Evolutionary conservation across 2,113 vertebrate species (phyloP).

Genomic region (Calidris pygmaea): DNA sequence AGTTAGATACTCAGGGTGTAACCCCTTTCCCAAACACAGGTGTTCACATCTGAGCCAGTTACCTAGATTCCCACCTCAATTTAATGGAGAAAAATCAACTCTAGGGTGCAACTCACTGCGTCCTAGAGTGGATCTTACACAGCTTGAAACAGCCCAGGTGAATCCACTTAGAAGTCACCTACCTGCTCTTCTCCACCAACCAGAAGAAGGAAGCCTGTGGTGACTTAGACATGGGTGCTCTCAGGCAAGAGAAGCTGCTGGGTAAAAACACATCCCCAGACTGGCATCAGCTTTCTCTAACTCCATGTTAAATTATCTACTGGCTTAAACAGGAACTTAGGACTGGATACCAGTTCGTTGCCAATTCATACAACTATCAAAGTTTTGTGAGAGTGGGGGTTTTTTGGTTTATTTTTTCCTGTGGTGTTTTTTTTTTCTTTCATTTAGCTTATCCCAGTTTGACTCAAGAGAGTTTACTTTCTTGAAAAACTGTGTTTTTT

Average conservation of each 20-base stretch:
- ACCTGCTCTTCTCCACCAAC: neutral
- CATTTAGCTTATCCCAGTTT: neutral
- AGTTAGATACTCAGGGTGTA: neutral
- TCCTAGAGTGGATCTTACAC: no score
- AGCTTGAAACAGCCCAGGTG: neutral
- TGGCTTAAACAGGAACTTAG: neutral
- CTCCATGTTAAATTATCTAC: rapidly evolving
- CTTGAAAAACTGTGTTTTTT: neutral
- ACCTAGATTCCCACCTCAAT: neutral
- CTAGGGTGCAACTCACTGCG: neutral
- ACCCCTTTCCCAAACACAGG: neutral
- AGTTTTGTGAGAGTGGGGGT: neutral
- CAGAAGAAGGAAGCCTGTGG: neutral
- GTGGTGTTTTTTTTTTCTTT: neutral
- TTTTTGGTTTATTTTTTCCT: neutral
- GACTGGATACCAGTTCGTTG: neutral
- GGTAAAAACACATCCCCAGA: neutral
- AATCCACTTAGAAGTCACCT: neutral
- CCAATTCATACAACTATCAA: neutral
- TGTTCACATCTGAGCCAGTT: neutral
- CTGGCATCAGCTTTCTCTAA: neutral
- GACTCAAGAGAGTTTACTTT: neutral
- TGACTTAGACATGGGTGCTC: neutral
- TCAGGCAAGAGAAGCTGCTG: neutral
- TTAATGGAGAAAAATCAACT: neutral